Conservation (phyloP, 2,113 vertebrate species). For the Felis catus region F.catus_Fca126_mat1.0 CM031414.1:122831501-122832000, state of each 20-base stretch:
- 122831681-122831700: neutral
- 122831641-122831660: neutral
- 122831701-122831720: conserved; percentile 22
- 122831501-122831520: neutral
- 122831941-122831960: neutral
- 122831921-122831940: conserved; percentile 45
- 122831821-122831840: neutral
- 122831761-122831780: conserved; percentile 23
- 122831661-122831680: neutral
- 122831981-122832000: neutral
- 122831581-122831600: neutral
- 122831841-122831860: conserved; percentile 27
- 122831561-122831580: neutral
- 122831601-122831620: neutral
- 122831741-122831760: conserved; percentile 32
- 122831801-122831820: neutral
- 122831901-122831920: conserved; percentile 13
- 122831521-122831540: neutral
- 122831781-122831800: conserved; percentile 18
- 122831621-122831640: neutral
- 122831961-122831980: neutral
- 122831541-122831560: neutral
- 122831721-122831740: neutral
- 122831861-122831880: conserved; percentile 45
- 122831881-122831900: conserved; percentile 25